Evolutionary conservation across 2,113 vertebrate genomes (phyloP), one percentile per base, ranked within the genome.

Genomic region (Xenopus borealis): DNA sequence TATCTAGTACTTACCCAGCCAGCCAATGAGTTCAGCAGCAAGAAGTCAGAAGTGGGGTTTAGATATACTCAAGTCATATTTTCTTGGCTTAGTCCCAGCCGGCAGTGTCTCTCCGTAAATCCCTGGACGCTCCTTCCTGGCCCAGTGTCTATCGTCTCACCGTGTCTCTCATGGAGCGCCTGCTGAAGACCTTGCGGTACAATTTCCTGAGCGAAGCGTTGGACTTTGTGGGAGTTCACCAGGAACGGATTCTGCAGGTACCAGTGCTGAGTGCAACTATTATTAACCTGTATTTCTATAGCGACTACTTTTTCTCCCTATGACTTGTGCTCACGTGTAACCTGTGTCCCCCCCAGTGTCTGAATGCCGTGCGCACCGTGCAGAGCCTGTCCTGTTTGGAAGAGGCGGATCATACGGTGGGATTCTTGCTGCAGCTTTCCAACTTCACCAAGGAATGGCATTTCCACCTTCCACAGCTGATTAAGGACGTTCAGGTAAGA

Each of bases 371-470:
- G 73, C 92, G 97, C 62, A 97, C 94, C 0, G 95, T 96, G 10
- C 96, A 97, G 90, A 98, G 93, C 44, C 80, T 98, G 82, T 90
- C 96, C 14, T 98, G 96, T 82, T 80, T 99, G 78, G 97, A 98
- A 63, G 97, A 99, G 86, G 96, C 96, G 0, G 96, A 99, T 79
- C 96, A 98, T 86, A 99, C 97, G 0, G 97, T 98, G 58, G 96
- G 96, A 57, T 98, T 99, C 85, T 90, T 99, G 80, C 92, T 98
- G 80, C 97, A 98, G 84, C 94, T 99, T 19, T 98, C 97, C 3
- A 95, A 89, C 87, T 99, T 98, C 88, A 93, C 86, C 73, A 96
- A 94, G 72, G 97, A 98, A 72, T 98, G 95, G 97, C 96, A 97
- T 72, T 99, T 98, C 80, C 97, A 99, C 78, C 86, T 99, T 50